These are phyloP conservation scores for Channallabes apus DNA, from an alignment of 2,797 vertebrate species.

Conservation along the genomic window DNA sequence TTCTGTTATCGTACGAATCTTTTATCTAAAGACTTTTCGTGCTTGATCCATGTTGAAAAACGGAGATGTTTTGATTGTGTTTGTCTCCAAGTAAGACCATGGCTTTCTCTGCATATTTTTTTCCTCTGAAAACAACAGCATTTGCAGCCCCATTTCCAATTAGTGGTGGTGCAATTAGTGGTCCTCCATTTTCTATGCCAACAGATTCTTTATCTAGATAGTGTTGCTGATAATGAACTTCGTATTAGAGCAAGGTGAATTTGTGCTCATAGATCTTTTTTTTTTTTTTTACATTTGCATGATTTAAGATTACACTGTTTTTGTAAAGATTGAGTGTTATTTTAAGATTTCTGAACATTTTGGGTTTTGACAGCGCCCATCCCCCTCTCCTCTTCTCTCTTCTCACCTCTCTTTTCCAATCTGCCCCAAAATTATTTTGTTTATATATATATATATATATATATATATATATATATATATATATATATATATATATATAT, in stretches of 20 bases:
- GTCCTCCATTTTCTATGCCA: constrained; percentile 82
- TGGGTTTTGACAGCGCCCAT: constrained; percentile 45
- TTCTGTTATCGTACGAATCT: constrained; percentile 1
- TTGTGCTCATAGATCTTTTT: background rate
- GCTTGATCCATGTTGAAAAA: background rate
- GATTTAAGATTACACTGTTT: background rate
- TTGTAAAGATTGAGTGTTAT: constrained; percentile 1
- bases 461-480: background rate
- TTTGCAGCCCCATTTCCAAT: constrained; percentile 71
- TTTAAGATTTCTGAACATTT: constrained; percentile 43
- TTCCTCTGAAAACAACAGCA: constrained; percentile 48
- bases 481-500: background rate
- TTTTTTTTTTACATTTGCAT: too few species aligned
- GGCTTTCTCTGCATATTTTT: constrained; percentile 31
- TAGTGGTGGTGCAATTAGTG: constrained; percentile 77
- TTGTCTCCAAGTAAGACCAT: background rate
- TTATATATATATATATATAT: background rate
- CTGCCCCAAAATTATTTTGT: background rate
- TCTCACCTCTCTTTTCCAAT: constrained; percentile 22
- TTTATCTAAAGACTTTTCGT: background rate
- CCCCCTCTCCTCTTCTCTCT: constrained; percentile 29
- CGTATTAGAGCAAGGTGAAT: constrained; percentile 54
- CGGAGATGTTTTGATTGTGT: constrained; percentile 31
- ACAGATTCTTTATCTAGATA: constrained; percentile 66
- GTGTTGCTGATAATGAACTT: constrained; percentile 73